A percentile compares a stretch with the other conserved stretches of the same genome.
Evolutionary conservation across 2,113 vertebrate genomes (phyloP).

Genomic region (Colossoma macropomum): DNA sequence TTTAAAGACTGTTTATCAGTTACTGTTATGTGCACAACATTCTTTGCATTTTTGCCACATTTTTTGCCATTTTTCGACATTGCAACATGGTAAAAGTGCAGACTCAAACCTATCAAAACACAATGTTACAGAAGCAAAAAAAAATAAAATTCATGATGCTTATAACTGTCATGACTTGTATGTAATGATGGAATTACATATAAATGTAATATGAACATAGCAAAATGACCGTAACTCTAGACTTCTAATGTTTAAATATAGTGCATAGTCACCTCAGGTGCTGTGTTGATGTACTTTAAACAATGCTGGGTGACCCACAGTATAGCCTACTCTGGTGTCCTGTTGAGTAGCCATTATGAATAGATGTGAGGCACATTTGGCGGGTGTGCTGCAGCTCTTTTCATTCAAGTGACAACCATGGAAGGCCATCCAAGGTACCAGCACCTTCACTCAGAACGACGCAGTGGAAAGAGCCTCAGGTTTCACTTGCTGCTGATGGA

Average conservation of each 20-base stretch:
- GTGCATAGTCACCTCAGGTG: background rate
- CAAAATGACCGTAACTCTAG: background rate
- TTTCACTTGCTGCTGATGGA: conserved; percentile 79
- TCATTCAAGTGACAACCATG: conserved; percentile 59
- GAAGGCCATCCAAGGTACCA: conserved; percentile 74
- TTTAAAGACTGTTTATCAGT: no score
- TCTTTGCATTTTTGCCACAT: no score
- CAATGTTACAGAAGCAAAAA: no score
- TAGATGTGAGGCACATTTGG: conserved; percentile 40
- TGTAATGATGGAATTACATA: no score
- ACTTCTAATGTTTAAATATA: background rate
- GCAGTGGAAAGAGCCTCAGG: conserved; percentile 77
- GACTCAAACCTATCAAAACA: no score
- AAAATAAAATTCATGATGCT: no score
- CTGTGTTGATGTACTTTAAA: conserved; percentile 16
- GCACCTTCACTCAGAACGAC: conserved; percentile 51
- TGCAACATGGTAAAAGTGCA: no score
- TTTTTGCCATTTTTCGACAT: no score
- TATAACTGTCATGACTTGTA: no score
- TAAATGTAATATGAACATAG: background rate
- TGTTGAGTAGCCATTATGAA: conserved; percentile 46
- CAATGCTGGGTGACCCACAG: background rate
- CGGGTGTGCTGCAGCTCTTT: conserved; percentile 41
- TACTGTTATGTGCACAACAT: no score
- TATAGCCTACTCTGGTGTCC: conserved; percentile 26